Evolutionary conservation across 2,113 vertebrate genomes (phyloP).

Genomic region (Nothocercus julius): DNA sequence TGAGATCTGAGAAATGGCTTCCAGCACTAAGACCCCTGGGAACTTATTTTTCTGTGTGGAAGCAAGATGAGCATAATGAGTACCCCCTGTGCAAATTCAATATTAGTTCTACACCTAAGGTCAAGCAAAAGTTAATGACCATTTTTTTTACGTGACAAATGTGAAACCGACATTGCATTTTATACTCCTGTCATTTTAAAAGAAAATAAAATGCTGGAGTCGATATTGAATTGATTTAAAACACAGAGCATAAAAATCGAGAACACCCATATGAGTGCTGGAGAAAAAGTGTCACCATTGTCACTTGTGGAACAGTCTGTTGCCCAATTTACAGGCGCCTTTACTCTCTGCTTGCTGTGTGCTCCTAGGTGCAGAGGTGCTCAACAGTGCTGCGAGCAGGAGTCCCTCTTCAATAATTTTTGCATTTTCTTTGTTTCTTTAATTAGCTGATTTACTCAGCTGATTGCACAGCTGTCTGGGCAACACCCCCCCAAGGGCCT

Average conservation of each 20-base stretch:
- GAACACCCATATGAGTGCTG: not conserved
- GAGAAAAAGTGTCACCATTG: not conserved
- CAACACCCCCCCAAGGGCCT: slow-evolving; percentile 53
- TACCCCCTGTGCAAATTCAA: slow-evolving; percentile 63
- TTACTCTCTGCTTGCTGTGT: slow-evolving; percentile 34
- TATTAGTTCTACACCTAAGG: slow-evolving; percentile 71
- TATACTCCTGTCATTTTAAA: slow-evolving; percentile 55
- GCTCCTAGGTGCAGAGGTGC: slow-evolving; percentile 45
- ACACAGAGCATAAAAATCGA: slow-evolving; percentile 64
- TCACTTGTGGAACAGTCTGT: not conserved
- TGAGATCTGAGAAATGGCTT: slow-evolving; percentile 40
- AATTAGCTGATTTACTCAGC: slow-evolving; percentile 77
- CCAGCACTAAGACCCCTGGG: slow-evolving; percentile 43
- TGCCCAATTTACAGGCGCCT: not conserved
- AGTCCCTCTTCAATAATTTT: slow-evolving; percentile 65
- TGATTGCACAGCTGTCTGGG: slow-evolving; percentile 71
- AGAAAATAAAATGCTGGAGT: slow-evolving; percentile 31
- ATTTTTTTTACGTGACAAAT: slow-evolving; percentile 68
- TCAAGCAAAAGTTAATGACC: slow-evolving; percentile 79
- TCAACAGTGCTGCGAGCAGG: slow-evolving; percentile 20
- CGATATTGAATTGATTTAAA: slow-evolving; percentile 74
- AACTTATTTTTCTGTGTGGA: slow-evolving; percentile 45
- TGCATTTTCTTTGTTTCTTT: slow-evolving; percentile 75
- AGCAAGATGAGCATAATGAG: slow-evolving; percentile 67
- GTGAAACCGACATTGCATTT: slow-evolving; percentile 52